These are phyloP conservation scores for Labeo rohita DNA, from an alignment of 2,113 vertebrate species.

Conservation along the genomic window DNA sequence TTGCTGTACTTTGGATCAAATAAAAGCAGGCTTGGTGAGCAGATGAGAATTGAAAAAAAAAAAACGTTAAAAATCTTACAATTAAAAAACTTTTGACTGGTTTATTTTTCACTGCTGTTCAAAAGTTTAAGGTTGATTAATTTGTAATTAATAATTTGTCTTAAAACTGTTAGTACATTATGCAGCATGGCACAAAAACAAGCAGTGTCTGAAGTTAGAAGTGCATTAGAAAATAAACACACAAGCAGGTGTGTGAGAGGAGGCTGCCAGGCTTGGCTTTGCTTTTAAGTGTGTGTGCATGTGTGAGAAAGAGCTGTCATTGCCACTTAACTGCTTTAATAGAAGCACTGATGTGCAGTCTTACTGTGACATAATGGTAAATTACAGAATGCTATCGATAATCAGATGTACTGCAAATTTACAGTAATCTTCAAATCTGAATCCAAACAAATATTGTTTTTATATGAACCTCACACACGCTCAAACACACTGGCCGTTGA, in stretches of 20 bases:
- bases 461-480: background rate
- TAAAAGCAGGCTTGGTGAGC: no score
- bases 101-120: no score
- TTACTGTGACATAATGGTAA: conserved; percentile 51
- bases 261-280: conserved; percentile 24
- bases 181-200: background rate
- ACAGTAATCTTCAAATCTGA: background rate
- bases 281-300: background rate
- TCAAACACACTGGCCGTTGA: conserved; percentile 52
- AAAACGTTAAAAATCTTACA: no score
- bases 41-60: no score
- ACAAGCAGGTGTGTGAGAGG: conserved; percentile 17
- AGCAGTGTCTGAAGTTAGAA: background rate
- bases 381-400: background rate
- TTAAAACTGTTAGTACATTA: background rate
- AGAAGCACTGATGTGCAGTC: conserved; percentile 37
- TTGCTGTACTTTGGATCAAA: no score
- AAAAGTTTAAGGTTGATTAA: no score
- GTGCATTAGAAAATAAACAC: conserved; percentile 38
- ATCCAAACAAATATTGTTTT: background rate
- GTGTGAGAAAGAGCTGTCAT: conserved; percentile 8
- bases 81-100: no score
- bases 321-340: conserved; percentile 38
- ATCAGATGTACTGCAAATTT: background rate
- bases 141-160: no score